phyloP scores from a whole-genome alignment of 64 coral and sea anemone species.

The Actinia tenebrosa region DNA sequence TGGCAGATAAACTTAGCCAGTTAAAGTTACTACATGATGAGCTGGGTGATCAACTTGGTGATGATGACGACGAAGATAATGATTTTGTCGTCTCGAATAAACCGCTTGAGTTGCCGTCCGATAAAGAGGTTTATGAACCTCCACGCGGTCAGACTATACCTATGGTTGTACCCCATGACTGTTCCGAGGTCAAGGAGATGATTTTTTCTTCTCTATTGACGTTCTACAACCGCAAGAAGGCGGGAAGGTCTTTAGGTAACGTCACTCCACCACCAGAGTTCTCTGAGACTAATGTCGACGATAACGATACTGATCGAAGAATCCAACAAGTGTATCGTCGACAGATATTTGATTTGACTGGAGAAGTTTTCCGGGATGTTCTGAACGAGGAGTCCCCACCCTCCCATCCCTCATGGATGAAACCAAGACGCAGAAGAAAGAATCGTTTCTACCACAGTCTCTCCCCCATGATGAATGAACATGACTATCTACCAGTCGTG shows the following conservation, averaged over 20 bases:
- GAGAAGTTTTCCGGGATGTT: constrained; percentile 72
- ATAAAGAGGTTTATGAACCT: constrained; percentile 51
- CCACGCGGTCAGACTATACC: constrained; percentile 66
- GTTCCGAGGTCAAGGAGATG: constrained; percentile 50
- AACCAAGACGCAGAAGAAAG: constrained; percentile 69
- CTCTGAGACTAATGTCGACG: constrained; percentile 16
- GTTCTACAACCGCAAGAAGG: constrained; percentile 54
- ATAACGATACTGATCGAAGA: constrained; percentile 57
- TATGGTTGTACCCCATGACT: constrained; percentile 75
- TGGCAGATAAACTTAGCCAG: constrained; percentile 56
- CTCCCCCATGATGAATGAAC: constrained; percentile 48
- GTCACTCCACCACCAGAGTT: constrained; percentile 55
- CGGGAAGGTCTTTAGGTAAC: constrained; percentile 42
- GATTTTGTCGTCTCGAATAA: constrained; percentile 54
- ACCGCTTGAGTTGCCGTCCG: constrained; percentile 40
- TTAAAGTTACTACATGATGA: constrained; percentile 54
- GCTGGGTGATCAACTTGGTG: constrained; percentile 47
- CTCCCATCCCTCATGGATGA: constrained; percentile 73
- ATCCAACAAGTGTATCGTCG: constrained; percentile 80
- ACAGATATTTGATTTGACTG: constrained; percentile 78
- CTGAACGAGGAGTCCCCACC: constrained; percentile 58
- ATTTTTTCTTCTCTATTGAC: constrained; percentile 49
- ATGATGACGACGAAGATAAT: constrained; percentile 30
- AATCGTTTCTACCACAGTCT: constrained; percentile 75
- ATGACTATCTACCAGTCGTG: constrained; percentile 71